These are phyloP conservation scores for Mus musculus DNA, from an alignment of 2,113 vertebrate species.

Conservation along the genomic window GRCm39 chr11:19143501-19144000, in stretches of 20 bases:
- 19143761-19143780: slow-evolving; percentile 73
- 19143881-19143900: neutral
- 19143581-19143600: slow-evolving; percentile 72
- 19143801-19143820: slow-evolving; percentile 46
- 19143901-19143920: neutral
- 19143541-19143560: slow-evolving; percentile 65
- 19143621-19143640: neutral
- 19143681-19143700: slow-evolving; percentile 43
- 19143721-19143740: slow-evolving; percentile 62
- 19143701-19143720: slow-evolving; percentile 79
- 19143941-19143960: slow-evolving; percentile 7
- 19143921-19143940: neutral
- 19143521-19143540: slow-evolving; percentile 71
- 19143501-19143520: slow-evolving; percentile 22
- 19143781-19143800: slow-evolving; percentile 56
- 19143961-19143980: slow-evolving; percentile 12
- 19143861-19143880: slow-evolving; percentile 19
- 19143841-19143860: neutral
- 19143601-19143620: slow-evolving; percentile 50
- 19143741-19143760: slow-evolving; percentile 65
- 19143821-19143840: neutral
- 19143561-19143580: slow-evolving; percentile 76
- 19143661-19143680: slow-evolving; percentile 44
- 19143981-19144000: neutral
- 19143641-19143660: neutral